phyloP scores from a whole-genome alignment of 2,113 vertebrate species.

The Cebidichthys violaceus region DNA sequence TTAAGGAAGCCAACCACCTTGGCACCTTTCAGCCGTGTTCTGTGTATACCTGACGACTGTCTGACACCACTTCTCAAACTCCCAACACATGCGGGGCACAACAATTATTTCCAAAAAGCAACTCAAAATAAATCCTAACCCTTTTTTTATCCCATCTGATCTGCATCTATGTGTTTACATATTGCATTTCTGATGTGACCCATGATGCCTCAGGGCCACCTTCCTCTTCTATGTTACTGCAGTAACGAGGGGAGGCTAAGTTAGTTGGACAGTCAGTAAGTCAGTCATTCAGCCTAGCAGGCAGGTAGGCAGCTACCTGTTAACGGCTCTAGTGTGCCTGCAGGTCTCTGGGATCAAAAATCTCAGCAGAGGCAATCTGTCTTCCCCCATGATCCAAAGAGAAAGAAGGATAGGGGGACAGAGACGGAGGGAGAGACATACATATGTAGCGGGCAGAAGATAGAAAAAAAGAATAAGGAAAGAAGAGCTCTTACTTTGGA shows the following conservation, averaged over 20 bases:
- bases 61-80: slow-evolving; percentile 50
- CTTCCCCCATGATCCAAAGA: slow-evolving; percentile 69
- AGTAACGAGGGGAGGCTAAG: slow-evolving; percentile 37
- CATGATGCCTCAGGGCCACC: slow-evolving; percentile 6
- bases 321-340: slow-evolving; percentile 63
- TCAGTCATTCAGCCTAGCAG: slow-evolving; percentile 52
- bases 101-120: slow-evolving; percentile 41
- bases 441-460: background rate
- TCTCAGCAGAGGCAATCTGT: slow-evolving; percentile 69
- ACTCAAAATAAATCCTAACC: slow-evolving; percentile 29
- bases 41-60: slow-evolving; percentile 39
- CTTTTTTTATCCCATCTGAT: slow-evolving; percentile 12
- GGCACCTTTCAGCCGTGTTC: slow-evolving; percentile 62
- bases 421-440: slow-evolving; percentile 41
- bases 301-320: slow-evolving; percentile 65
- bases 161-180: background rate
- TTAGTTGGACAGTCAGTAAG: slow-evolving; percentile 40
- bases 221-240: slow-evolving; percentile 19
- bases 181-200: background rate
- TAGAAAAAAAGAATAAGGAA: background rate
- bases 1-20: slow-evolving; percentile 61
- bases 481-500: background rate
- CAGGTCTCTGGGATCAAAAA: slow-evolving; percentile 75
- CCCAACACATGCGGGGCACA: slow-evolving; percentile 14
- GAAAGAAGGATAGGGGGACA: slow-evolving; percentile 44